A percentile compares a stretch with the other conserved stretches of the same genome.
Evolutionary conservation across 2,888 invertebrate species (phyloP).

Genomic region (Alloscopus bannaensis): DNA sequence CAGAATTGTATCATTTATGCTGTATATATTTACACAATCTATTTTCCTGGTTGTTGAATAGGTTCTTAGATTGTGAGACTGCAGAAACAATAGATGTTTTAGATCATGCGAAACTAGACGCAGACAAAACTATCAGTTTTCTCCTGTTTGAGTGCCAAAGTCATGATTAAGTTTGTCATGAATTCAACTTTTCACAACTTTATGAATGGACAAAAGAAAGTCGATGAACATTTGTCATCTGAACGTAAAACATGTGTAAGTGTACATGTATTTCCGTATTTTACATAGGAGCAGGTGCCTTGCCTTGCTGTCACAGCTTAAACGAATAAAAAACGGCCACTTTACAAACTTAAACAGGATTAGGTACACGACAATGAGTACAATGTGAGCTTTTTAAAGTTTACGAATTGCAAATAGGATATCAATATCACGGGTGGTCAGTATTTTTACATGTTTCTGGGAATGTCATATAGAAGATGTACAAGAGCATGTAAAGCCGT

Average conservation of each 20-base stretch:
- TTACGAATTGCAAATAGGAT: conserved; percentile 39
- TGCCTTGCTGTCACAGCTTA: conserved; percentile 36
- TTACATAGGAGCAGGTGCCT: conserved; percentile 12
- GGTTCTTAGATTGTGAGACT: no score
- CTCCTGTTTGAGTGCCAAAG: no score
- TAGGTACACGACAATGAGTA: background rate
- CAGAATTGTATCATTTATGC: no score
- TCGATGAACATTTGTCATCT: background rate
- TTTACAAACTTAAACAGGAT: conserved; percentile 1
- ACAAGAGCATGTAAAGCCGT: conserved; percentile 39
- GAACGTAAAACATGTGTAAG: conserved; percentile 10
- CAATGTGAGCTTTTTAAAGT: conserved; percentile 10
- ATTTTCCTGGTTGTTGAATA: no score
- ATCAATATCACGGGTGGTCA: conserved; percentile 51
- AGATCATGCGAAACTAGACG: no score
- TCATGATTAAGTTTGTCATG: no score
- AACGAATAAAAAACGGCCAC: conserved; percentile 21
- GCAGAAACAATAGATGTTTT: no score
- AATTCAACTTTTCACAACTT: conserved; percentile 17
- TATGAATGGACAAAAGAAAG: conserved; percentile 14
- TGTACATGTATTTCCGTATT: conserved; percentile 6
- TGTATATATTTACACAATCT: no score
- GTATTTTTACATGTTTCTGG: conserved; percentile 37
- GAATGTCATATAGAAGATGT: conserved; percentile 26
- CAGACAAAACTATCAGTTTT: no score